Base-by-base conservation (phyloP, 2,113 vertebrate genomes). In the Brachypteracias leptosomus region DNA sequence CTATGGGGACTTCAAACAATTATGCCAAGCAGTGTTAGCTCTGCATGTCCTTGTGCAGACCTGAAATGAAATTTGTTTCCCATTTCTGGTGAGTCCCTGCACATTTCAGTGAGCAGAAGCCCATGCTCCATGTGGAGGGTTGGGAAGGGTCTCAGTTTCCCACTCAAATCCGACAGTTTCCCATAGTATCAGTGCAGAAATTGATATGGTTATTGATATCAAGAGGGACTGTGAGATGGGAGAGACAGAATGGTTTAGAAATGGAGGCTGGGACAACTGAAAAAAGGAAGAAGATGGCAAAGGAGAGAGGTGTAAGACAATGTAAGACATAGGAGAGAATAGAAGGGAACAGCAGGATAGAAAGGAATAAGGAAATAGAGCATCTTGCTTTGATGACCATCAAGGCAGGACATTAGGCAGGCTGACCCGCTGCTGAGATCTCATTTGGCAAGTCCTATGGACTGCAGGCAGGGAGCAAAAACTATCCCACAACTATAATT, bases 401-500 rank as follows among this genome's bases (percentile, higher is more conserved):
- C 0, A 1, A 76, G 49, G 51, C 16, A 54, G 59, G 22, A n/a
- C 38, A 26, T n/a, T 15, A 44, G 15, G 15, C 19, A 61, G 67
- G 58, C 58, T 18, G 40, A 83, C 17, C 33, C 47, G 16, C 49
- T 55, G 35, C 35, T 62, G 40, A 75, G 80, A 65, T 63, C 65
- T 55, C n/a, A 25, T 22, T 72, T 75, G 70, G 75, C 70, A 78
- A 65, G 31, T 72, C 35, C 68, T 65, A 6, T 73, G 66, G 91
- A 66, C 6, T 46, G 57, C 70, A 89, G 36, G 3, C 59, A 86
- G 49, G 67, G 54, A 92, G 75, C 36, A 62, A 57, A 85, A 88
- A 29, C 75, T 80, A 13, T 76, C 58, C 52, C 70, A 88, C 24
- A 57, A 46, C 65, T 89, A 22, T 78, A 84, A 95, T 93, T 93